Base-by-base conservation (phyloP, 2,113 vertebrate species). In the Fregata magnificens region DNA sequence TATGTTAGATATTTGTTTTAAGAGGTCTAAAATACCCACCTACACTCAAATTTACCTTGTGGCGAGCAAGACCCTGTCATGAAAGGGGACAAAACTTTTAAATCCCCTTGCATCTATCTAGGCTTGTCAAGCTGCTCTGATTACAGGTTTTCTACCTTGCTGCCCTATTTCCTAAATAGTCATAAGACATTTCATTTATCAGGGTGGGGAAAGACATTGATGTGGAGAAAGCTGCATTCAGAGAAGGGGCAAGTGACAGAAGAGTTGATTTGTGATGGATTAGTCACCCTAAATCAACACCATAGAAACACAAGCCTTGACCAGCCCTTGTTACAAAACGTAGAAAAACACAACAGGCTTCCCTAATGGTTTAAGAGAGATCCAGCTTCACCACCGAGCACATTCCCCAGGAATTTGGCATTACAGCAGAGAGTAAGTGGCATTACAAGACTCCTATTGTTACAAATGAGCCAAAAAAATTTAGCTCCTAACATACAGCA, bases 41-140 rank as follows among this genome's bases (percentile, higher is more conserved):
- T 9, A 13, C 4, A 0, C 3, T 14, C 77, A 36, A 7, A 7
- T 5, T 31, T 8, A 10, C 50, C 50, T 9, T 1, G 18, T 5
- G 52, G 9, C 12, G 7, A 45, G 34, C 16, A 16, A 31, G 47
- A 9, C 17, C 62, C 56, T 18, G 45, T 16, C 63, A 3, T 4
- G 21, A 16, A 22, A 52, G 24, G 5, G 32, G 18, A 18, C 1
- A 44, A 26, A 19, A 6, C 6, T 40, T 40, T 9, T 9, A 13
- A 24, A 52, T n/a, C 31, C 36, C 44, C 13, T 62, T 4, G n/a
- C 36, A 25, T 2, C 52, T 8, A 3, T 4, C 29, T 1, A 8
- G 50, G 42, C 28, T 38, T 1, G 6, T 11, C 2, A 9, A 50
- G 53, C 47, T 20, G 81, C 71, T 24, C 49, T 5, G 7, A 6